Base-by-base conservation (phyloP, 2,888 invertebrate genomes). In the Drosophila limbata region DNA sequence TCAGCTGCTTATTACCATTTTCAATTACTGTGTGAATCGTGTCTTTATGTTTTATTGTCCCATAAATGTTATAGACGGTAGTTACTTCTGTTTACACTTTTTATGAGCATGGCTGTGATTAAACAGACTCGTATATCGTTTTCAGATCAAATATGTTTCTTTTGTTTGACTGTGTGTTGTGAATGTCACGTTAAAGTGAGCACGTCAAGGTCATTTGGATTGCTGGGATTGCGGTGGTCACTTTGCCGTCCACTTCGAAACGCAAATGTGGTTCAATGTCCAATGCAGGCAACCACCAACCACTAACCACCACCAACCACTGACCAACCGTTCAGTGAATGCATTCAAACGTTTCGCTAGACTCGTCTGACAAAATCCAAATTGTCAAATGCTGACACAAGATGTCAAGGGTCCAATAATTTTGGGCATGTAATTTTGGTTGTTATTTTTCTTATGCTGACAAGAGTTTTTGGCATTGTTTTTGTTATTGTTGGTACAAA, bases 251-350 rank as follows among this genome's bases (percentile, higher is more conserved):
- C 63, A 62, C 63, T 63, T 47, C 59, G 63, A 55, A 47, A 51
- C 50, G 47, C 65, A 70, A 83, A 85, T 85, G 85, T 85, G 85
- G 88, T 88, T 85, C 85, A 85, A 85, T 88, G 85, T 81, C 84
- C 75, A 85, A 73, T 78, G 81, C 80, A 67, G 50, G 39, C 64
- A 48, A 17, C 33, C 56, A 56, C 8, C 15, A 69, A 40, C 61
- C 55, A 60, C 56, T 45, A 55, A 63, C 56, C 65, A 17, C 33
- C 56, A 52, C 9, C 15, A 69, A 45, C 61, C 55, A 60, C 56
- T 48, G 59, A 63, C 56, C 65, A 56, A 39, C 31, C 62, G 66
- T 42, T 31, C 62, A 61, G 39, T 55, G 71, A 81, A 71, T 79
- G 69, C 79, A 84, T 65, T 82, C 68, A 82, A 83, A 77, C 79